These are phyloP conservation scores for Ridgeia piscesae DNA, from an alignment of 1,140 invertebrate genomes.

Conservation along the genomic window DNA sequence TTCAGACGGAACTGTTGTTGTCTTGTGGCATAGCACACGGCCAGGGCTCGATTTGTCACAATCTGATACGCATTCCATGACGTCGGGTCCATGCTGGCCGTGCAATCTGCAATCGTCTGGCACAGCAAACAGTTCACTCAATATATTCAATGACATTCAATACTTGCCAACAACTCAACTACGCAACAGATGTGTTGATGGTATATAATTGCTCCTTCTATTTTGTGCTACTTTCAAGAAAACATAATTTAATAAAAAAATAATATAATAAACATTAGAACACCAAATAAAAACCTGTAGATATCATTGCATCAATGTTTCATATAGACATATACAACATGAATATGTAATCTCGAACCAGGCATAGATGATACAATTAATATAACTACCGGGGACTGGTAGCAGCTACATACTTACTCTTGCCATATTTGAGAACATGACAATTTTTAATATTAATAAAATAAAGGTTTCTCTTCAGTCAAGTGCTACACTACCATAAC, in stretches of 20 bases:
- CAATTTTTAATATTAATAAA: neutral
- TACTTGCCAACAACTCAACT: too few species aligned
- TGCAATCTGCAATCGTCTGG: constrained; percentile 67
- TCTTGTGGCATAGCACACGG: constrained; percentile 69
- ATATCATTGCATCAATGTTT: constrained; percentile 20
- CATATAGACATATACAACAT: too few species aligned
- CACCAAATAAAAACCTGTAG: too few species aligned
- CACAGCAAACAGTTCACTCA: constrained; percentile 26
- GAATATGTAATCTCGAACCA: too few species aligned
- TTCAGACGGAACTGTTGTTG: constrained; percentile 69
- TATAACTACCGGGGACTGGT: too few species aligned
- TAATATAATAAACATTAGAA: constrained; percentile 19
- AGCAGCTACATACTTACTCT: too few species aligned
- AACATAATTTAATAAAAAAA: neutral
- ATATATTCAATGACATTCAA: neutral
- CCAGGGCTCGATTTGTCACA: constrained; percentile 69
- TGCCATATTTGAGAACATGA: neutral
- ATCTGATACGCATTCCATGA: constrained; percentile 74
- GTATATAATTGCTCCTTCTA: neutral
- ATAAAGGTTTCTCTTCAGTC: neutral
- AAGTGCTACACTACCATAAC: neutral
- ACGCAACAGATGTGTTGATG: neutral
- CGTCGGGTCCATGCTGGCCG: constrained; percentile 68
- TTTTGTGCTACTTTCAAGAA: neutral
- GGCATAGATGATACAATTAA: too few species aligned